Evolutionary conservation across 2,113 vertebrate species (phyloP).

Genomic region (Hippocampus comes): DNA sequence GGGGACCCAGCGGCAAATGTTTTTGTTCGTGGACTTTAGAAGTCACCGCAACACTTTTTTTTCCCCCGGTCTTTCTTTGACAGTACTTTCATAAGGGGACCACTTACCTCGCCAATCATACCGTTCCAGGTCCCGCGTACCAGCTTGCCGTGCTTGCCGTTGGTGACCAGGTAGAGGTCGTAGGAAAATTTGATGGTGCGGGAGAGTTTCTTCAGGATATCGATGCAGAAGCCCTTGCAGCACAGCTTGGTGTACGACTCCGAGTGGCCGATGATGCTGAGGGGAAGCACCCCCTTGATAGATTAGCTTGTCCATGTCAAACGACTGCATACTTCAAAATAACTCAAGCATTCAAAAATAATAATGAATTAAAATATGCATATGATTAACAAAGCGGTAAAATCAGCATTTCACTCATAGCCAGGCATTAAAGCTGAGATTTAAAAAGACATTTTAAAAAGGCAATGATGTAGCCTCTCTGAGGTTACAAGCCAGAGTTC

Average conservation of each 20-base stretch:
- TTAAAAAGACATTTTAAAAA: too few species aligned
- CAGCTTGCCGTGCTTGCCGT: slow-evolving; percentile 92
- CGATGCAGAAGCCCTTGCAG: slow-evolving; percentile 98
- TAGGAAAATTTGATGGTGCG: slow-evolving; percentile 94
- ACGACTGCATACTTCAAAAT: background rate
- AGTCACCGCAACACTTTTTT: background rate
- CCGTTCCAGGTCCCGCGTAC: slow-evolving; percentile 94
- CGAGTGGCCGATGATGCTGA: slow-evolving; percentile 59
- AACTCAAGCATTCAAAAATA: slow-evolving; percentile 2
- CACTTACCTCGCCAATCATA: slow-evolving; percentile 95
- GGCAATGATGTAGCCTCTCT: too few species aligned
- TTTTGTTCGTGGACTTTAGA: background rate
- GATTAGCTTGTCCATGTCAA: too few species aligned
- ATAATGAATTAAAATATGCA: too few species aligned
- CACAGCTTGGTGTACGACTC: slow-evolving; percentile 95
- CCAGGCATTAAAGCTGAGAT: too few species aligned
- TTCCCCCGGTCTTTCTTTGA: background rate
- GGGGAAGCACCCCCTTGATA: too few species aligned
- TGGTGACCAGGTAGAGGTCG: slow-evolving; percentile 95
- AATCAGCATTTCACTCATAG: too few species aligned
- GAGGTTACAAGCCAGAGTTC: too few species aligned
- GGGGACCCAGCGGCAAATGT: background rate
- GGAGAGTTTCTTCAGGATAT: slow-evolving; percentile 96
- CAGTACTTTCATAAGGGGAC: background rate
- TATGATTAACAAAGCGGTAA: too few species aligned